Evolutionary conservation across 2,888 invertebrate species (phyloP).

Genomic region (Hesperia comma): DNA sequence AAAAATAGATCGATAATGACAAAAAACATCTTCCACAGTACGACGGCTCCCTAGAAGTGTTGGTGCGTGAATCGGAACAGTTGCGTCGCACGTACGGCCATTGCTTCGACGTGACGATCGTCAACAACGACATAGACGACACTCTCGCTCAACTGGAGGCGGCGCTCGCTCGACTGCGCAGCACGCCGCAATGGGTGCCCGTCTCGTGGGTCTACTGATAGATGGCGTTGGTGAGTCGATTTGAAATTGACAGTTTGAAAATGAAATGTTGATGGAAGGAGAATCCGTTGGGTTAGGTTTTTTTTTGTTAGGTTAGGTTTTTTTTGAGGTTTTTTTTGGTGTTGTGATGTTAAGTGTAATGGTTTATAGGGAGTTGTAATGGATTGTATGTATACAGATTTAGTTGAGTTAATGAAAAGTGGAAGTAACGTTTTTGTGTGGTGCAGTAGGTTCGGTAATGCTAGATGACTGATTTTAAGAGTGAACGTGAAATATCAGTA

Average conservation of each 20-base stretch:
- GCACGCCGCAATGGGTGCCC: constrained; percentile 98
- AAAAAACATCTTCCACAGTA: constrained; percentile 85
- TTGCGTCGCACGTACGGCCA: constrained; percentile 98
- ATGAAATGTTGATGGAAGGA: no score
- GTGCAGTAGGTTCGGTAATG: no score
- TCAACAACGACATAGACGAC: constrained; percentile 99
- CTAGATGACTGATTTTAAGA: no score
- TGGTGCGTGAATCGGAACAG: constrained; percentile 98
- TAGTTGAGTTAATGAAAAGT: no score
- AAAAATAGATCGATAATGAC: no score
- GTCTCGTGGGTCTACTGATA: constrained; percentile 98
- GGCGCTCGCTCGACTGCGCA: constrained; percentile 95
- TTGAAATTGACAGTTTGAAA: no score
- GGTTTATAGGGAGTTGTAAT: no score
- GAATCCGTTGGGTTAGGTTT: background rate
- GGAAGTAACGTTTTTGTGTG: no score
- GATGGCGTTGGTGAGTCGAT: background rate
- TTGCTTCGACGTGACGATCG: constrained; percentile 98
- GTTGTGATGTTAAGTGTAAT: no score
- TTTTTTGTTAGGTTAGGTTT: background rate
- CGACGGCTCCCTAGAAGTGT: constrained; percentile 97
- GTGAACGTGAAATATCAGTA: no score
- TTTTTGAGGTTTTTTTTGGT: no score
- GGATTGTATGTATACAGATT: no score
- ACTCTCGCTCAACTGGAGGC: constrained; percentile 96